Percentiles rank a stretch among this genome's conserved stretches.
Evolutionary conservation across 2,888 invertebrate genomes (phyloP).

Genomic region (Eilema sororculum): DNA sequence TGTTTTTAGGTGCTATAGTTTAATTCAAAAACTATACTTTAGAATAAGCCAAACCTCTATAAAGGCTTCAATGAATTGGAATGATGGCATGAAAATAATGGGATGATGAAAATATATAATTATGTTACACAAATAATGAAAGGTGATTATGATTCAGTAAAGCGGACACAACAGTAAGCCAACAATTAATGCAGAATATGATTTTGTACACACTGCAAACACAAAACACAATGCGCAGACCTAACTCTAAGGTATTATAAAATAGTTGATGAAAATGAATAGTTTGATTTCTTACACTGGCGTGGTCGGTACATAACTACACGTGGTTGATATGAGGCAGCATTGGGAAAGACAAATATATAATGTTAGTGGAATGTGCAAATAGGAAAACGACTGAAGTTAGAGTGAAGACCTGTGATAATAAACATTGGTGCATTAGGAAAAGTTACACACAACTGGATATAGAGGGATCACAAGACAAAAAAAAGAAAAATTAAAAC

Average conservation of each 20-base stretch:
- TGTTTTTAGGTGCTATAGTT: neutral
- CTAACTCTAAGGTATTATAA: conserved; percentile 38
- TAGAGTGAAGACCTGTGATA: conserved; percentile 35
- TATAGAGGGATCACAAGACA: conserved; percentile 41
- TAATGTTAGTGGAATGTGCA: conserved; percentile 72
- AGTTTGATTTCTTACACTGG: conserved; percentile 88
- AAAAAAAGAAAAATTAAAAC: conserved; percentile 48
- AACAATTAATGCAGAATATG: conserved; percentile 40
- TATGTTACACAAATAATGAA: conserved; percentile 38
- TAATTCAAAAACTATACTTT: conserved; percentile 28
- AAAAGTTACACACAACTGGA: conserved; percentile 45
- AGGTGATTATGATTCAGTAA: conserved; percentile 39
- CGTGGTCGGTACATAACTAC: conserved; percentile 87
- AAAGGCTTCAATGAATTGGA: conserved; percentile 31
- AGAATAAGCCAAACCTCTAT: conserved; percentile 13
- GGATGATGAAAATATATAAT: conserved; percentile 30
- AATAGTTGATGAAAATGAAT: conserved; percentile 52
- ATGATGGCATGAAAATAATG: no score
- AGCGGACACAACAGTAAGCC: conserved; percentile 47
- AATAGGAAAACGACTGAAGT: conserved; percentile 42
- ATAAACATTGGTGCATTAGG: conserved; percentile 34
- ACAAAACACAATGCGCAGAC: conserved; percentile 51
- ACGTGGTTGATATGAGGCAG: conserved; percentile 81
- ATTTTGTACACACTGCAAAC: conserved; percentile 44
- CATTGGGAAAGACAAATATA: conserved; percentile 76